Evolutionary conservation across 1,140 invertebrate species (phyloP).

Genomic region (Lethocerus indicus): DNA sequence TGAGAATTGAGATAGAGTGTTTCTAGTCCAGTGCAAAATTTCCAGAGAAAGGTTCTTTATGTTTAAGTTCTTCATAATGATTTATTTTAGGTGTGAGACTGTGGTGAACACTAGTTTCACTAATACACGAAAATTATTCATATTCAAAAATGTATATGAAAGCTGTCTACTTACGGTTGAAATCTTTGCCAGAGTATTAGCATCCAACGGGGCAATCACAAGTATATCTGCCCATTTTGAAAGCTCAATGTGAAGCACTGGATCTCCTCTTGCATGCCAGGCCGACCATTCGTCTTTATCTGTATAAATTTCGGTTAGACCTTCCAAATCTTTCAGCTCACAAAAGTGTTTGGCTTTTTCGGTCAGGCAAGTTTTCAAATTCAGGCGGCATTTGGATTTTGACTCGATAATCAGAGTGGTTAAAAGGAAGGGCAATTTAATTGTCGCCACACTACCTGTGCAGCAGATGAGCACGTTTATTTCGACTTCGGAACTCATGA

Average conservation of each 20-base stretch:
- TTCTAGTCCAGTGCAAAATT: too few relatives aligned
- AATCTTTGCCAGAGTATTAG: slow-evolving; percentile 93
- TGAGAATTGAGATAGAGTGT: too few relatives aligned
- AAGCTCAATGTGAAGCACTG: slow-evolving; percentile 91
- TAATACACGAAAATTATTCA: too few relatives aligned
- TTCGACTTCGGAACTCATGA: slow-evolving; percentile 18
- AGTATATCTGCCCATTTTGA: slow-evolving; percentile 90
- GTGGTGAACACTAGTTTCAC: too few relatives aligned
- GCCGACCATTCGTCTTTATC: slow-evolving; percentile 82
- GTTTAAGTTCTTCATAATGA: too few relatives aligned
- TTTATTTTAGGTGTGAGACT: too few relatives aligned
- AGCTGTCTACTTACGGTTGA: slow-evolving; percentile 35
- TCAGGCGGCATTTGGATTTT: slow-evolving; percentile 5
- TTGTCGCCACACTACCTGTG: slow-evolving; percentile 82
- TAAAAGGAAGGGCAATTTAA: slow-evolving; percentile 46
- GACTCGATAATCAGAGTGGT: slow-evolving; percentile 4
- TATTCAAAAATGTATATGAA: background rate
- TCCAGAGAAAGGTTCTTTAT: too few relatives aligned
- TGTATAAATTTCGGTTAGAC: slow-evolving; percentile 40
- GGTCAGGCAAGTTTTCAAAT: slow-evolving; percentile 55
- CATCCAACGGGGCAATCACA: slow-evolving; percentile 88
- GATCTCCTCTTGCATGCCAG: slow-evolving; percentile 87
- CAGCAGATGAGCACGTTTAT: slow-evolving; percentile 59
- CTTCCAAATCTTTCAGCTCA: slow-evolving; percentile 35
- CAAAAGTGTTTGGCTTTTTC: slow-evolving; percentile 78